phyloP scores from a whole-genome alignment of 2,113 vertebrate genomes.

The Lagenorhynchus albirostris region DNA sequence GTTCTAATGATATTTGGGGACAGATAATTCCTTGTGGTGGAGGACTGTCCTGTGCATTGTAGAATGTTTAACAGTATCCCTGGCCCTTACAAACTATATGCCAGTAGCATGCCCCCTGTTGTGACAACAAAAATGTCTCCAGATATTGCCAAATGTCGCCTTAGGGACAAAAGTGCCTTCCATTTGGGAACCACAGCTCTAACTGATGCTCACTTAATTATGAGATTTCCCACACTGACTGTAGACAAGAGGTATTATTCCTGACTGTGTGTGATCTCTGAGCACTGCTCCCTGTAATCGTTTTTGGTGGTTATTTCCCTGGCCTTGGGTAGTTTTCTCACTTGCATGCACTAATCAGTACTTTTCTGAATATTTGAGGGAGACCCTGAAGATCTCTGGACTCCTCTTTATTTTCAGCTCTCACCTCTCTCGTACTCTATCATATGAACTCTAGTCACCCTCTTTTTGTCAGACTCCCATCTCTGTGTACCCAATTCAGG shows the following conservation, averaged over 20 bases:
- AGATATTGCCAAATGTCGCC: not conserved
- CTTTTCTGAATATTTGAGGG: not conserved
- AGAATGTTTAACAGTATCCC: not conserved
- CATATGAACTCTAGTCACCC: not conserved
- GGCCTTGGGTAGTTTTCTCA: not conserved
- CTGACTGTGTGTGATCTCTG: not conserved
- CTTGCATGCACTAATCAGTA: not conserved
- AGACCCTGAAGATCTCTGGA: not conserved
- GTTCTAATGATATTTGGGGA: not conserved
- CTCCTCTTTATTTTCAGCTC: not conserved
- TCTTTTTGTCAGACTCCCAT: not conserved
- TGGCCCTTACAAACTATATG: not conserved
- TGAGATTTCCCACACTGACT: not conserved
- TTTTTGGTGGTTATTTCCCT: not conserved
- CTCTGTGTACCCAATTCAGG: not conserved
- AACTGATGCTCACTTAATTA: not conserved
- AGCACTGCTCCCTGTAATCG: not conserved
- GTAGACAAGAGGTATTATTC: not conserved
- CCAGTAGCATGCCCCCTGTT: not conserved
- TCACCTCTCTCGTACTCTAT: not conserved
- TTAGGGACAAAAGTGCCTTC: not conserved
- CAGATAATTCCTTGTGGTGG: not conserved
- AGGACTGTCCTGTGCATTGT: not conserved
- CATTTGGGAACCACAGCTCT: not conserved
- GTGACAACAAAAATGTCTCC: not conserved